phyloP scores from a whole-genome alignment of 2,888 invertebrate genomes.

The Endomychus coccineus region DNA sequence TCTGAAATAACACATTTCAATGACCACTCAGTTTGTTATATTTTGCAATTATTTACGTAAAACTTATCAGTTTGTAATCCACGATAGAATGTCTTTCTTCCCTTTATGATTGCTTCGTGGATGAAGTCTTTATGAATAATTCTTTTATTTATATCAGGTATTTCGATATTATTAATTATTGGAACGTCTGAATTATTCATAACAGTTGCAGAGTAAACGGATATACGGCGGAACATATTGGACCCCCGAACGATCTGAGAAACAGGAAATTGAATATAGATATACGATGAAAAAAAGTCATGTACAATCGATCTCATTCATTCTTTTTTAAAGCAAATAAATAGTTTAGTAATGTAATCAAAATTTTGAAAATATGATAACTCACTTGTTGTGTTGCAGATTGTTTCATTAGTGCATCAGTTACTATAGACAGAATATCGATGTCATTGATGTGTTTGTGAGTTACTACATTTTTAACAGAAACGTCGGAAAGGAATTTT shows the following conservation, averaged over 20 bases:
- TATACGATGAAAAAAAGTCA: too few relatives aligned
- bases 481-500: conserved; percentile 26
- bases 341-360: not conserved
- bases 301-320: too few relatives aligned
- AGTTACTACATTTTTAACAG: conserved; percentile 25
- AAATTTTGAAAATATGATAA: conserved; percentile 4
- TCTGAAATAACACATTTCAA: conserved; percentile 24
- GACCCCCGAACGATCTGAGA: conserved; percentile 30
- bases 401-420: conserved; percentile 34
- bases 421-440: conserved; percentile 30
- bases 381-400: conserved; percentile 31
- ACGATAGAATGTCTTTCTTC: conserved; percentile 33
- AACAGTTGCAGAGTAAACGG: conserved; percentile 17
- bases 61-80: conserved; percentile 31
- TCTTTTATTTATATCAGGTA: conserved; percentile 26
- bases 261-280: not conserved
- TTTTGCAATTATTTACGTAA: conserved; percentile 3
- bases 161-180: conserved; percentile 27
- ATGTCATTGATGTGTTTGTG: conserved; percentile 31
- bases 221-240: conserved; percentile 29
- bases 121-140: conserved; percentile 28
- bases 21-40: not conserved
- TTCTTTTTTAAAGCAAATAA: too few relatives aligned
- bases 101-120: conserved; percentile 25
- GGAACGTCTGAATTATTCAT: conserved; percentile 22